These are phyloP conservation scores for Pedetes capensis DNA, from an alignment of 2,113 vertebrate genomes.

Conservation along the genomic window DNA sequence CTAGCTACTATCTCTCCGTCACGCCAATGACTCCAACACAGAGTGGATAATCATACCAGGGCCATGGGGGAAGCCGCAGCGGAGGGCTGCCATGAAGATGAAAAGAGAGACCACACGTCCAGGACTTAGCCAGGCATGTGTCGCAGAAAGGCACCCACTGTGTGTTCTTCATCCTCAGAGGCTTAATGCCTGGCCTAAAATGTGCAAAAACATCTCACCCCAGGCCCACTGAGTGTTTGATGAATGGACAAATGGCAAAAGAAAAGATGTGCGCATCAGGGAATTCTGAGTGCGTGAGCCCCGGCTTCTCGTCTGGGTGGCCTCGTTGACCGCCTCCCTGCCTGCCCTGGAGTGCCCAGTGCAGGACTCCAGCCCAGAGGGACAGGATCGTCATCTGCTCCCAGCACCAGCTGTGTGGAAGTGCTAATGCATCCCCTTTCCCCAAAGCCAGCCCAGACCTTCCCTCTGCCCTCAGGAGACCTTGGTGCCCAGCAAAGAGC, in stretches of 20 bases:
- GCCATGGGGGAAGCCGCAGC: not conserved
- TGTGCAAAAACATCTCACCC: not conserved
- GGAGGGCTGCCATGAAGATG: not conserved
- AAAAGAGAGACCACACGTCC: not conserved
- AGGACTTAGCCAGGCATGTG: not conserved
- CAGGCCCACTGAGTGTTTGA: not conserved
- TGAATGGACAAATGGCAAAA: not conserved
- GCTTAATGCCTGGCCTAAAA: not conserved
- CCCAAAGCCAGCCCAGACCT: not conserved
- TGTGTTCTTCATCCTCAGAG: not conserved
- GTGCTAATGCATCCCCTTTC: not conserved
- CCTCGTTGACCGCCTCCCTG: not conserved
- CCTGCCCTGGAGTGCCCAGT: not conserved
- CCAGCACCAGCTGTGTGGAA: not conserved
- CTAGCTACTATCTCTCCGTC: not conserved
- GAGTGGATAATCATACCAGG: not conserved
- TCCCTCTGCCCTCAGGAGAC: not conserved
- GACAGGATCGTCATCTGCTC: no score
- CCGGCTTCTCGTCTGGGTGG: no score
- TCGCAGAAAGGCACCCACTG: not conserved
- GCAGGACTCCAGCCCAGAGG: not conserved
- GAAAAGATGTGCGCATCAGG: not conserved
- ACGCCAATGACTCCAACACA: not conserved
- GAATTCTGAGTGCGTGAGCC: not conserved
- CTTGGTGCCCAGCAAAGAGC: not conserved